phyloP scores from a whole-genome alignment of 2,888 invertebrate species.

The Aphodius sticticus region DNA sequence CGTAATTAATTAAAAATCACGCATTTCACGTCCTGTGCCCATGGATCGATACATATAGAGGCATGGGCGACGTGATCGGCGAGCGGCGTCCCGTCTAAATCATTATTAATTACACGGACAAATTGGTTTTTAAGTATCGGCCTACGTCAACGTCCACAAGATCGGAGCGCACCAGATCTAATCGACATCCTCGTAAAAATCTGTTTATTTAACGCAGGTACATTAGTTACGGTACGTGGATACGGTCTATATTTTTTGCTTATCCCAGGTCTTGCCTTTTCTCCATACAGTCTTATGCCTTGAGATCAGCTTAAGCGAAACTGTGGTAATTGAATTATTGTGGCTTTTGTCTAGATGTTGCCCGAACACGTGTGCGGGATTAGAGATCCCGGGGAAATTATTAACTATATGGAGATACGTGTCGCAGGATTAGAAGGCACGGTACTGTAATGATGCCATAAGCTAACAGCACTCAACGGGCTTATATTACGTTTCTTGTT shows the following conservation, averaged over 20 bases:
- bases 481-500: too few relatives aligned
- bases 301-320: neutral
- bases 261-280: neutral
- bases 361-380: conserved; percentile 4
- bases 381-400: neutral
- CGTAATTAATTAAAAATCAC: conserved; percentile 27
- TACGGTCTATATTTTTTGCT: neutral
- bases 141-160: neutral
- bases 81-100: conserved; percentile 10
- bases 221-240: neutral
- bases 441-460: neutral
- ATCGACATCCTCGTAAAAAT: conserved; percentile 4
- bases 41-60: conserved; percentile 7
- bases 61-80: conserved; percentile 9
- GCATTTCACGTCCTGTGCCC: conserved; percentile 28
- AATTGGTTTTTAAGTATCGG: conserved; percentile 23
- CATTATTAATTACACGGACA: conserved; percentile 22
- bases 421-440: neutral
- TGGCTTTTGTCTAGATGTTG: neutral
- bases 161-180: neutral
- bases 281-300: neutral
- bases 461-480: neutral
- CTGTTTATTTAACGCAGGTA: conserved; percentile 4
- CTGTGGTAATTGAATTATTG: conserved; percentile 4
- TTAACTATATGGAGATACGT: neutral